Percentiles rank a stretch among this genome's conserved stretches.
Conservation (phyloP, 2,113 vertebrate species). For the Chaetorhynchus papuensis region DNA sequence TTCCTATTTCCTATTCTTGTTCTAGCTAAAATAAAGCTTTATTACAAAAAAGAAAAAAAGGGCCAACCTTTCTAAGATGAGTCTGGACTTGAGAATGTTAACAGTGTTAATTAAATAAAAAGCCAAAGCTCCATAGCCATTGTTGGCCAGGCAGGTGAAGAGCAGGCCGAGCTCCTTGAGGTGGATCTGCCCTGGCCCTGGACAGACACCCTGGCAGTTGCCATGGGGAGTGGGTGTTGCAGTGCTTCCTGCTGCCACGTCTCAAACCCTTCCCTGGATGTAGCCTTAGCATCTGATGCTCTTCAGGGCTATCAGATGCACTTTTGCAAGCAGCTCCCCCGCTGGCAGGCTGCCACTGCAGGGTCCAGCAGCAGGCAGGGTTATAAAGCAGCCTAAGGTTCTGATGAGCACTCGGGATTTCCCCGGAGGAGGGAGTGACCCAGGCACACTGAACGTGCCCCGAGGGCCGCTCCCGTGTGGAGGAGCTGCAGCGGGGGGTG, state of each 20-base stretch:
- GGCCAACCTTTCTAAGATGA: not conserved
- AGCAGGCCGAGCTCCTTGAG: not conserved
- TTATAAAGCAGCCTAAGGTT: not conserved
- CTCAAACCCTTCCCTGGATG: not conserved
- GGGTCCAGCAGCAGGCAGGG: not conserved
- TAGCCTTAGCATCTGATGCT: not conserved
- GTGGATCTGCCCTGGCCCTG: not conserved
- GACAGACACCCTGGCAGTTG: not conserved
- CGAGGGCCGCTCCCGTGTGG: accelerated
- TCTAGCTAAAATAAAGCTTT: not conserved
- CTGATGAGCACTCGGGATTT: not conserved
- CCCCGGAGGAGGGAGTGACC: not conserved
- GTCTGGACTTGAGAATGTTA: not conserved
- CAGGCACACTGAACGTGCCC: accelerated
- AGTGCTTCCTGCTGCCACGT: not conserved
- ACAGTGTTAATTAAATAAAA: not conserved
- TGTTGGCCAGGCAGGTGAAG: not conserved
- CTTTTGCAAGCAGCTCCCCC: not conserved
- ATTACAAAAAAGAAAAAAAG: not conserved
- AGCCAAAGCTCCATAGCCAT: not conserved
- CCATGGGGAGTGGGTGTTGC: accelerated
- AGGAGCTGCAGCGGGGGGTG: not conserved
- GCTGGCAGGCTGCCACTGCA: not conserved
- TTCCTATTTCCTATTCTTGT: not conserved
- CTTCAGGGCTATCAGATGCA: not conserved